Conservation (phyloP, 2,888 invertebrate species). For the Vanessa cardui region DNA sequence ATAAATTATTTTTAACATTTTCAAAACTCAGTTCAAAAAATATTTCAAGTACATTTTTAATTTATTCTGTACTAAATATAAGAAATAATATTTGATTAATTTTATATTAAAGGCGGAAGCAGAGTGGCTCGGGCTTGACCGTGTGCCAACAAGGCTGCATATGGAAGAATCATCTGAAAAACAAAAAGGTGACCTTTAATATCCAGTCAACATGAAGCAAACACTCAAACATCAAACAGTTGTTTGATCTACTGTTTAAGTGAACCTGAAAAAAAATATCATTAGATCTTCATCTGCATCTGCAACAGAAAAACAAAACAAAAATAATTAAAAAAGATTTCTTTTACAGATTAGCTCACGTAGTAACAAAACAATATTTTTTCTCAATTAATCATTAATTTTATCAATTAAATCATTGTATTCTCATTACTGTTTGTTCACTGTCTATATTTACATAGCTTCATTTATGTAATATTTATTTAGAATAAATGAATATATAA, state of each 20-base stretch:
- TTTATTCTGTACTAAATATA: constrained; percentile 54
- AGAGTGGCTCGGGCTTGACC: constrained; percentile 85
- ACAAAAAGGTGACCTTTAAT: constrained; percentile 78
- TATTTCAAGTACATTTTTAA: constrained; percentile 39
- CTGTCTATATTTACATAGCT: constrained; percentile 54
- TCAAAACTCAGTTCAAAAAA: background rate
- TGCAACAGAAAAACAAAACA: constrained; percentile 79
- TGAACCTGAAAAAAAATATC: constrained; percentile 65
- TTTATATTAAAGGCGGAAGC: constrained; percentile 83
- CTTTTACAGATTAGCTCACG: constrained; percentile 71
- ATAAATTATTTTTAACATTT: background rate
- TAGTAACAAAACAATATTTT: constrained; percentile 48
- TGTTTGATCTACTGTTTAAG: constrained; percentile 59
- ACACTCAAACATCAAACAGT: constrained; percentile 69
- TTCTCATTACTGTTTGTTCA: constrained; percentile 46
- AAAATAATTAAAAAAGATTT: constrained; percentile 63
- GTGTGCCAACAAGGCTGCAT: constrained; percentile 85
- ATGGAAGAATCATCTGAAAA: constrained; percentile 81
- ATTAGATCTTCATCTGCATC: constrained; percentile 78
- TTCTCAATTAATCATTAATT: constrained; percentile 31
- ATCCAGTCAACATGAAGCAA: constrained; percentile 57
- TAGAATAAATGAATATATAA: constrained; percentile 53
- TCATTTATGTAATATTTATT: constrained; percentile 57
- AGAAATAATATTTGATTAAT: constrained; percentile 64
- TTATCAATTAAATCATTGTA: constrained; percentile 33